phyloP scores from a whole-genome alignment of 2,113 vertebrate genomes.

The Plectropomus leopardus region DNA sequence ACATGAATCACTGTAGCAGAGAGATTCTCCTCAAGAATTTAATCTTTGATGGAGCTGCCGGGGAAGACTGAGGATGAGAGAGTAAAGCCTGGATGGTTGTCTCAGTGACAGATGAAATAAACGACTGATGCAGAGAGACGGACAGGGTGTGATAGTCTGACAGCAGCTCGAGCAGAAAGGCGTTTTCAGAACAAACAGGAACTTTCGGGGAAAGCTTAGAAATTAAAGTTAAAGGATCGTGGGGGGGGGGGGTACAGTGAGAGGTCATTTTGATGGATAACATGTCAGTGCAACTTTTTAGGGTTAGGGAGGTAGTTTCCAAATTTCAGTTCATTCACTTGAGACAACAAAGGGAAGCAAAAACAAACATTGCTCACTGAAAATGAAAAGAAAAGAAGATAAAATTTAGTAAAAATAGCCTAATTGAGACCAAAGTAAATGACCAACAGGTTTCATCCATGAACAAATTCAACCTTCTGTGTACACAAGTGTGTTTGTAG shows the following conservation, averaged over 20 bases:
- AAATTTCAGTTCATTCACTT: background rate
- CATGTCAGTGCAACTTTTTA: background rate
- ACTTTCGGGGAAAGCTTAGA: background rate
- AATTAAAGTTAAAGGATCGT: background rate
- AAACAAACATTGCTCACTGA: background rate
- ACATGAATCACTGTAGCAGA: background rate
- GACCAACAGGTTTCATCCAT: slow-evolving; percentile 9
- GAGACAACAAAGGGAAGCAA: background rate
- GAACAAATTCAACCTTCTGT: background rate
- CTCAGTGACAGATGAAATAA: slow-evolving; percentile 43
- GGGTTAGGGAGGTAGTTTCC: background rate
- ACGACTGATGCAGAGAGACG: slow-evolving; percentile 17
- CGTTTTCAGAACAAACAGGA: background rate
- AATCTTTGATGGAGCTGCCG: slow-evolving; percentile 10
- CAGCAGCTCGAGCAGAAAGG: slow-evolving; percentile 1
- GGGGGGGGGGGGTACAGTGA: slow-evolving; percentile 5
- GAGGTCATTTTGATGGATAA: background rate
- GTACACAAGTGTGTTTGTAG: background rate
- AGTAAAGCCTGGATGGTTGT: slow-evolving; percentile 11
- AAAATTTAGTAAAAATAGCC: background rate
- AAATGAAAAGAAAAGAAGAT: background rate
- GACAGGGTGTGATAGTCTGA: slow-evolving; percentile 10
- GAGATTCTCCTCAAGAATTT: background rate
- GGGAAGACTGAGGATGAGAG: slow-evolving; percentile 19
- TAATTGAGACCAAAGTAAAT: background rate